Conservation (phyloP, 2,888 invertebrate genomes). For the Coelopa pilipes region DNA sequence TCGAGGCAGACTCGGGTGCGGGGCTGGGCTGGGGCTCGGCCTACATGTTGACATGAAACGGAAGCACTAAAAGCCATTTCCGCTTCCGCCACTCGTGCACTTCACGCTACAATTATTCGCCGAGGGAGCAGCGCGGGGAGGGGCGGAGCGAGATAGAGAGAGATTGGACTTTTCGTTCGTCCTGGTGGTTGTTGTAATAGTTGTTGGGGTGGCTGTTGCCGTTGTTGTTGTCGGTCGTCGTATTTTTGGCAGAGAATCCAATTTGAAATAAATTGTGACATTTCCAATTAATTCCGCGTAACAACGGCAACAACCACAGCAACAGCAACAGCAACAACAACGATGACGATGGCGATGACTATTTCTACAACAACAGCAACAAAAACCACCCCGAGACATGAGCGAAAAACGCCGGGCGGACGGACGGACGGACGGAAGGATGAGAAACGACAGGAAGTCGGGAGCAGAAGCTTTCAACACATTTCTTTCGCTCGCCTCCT, state of each 20-base stretch:
- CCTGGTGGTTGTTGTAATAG: background rate
- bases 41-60: background rate
- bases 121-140: no score
- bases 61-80: constrained; percentile 18
- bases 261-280: constrained; percentile 41
- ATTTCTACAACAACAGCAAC: constrained; percentile 14
- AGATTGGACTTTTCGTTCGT: constrained; percentile 2
- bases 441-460: no score
- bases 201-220: no score
- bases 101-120: constrained; percentile 5
- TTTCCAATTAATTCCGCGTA: constrained; percentile 41
- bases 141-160: no score
- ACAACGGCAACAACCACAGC: constrained; percentile 28
- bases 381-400: background rate
- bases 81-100: constrained; percentile 5
- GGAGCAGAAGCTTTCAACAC: background rate
- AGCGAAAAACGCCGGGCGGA: no score
- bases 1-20: background rate
- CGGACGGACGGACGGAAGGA: no score
- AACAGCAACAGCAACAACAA: constrained; percentile 10
- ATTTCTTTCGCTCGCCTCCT: background rate
- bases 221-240: background rate
- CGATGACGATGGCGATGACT: constrained; percentile 15
- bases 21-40: background rate
- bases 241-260: constrained; percentile 29